Evolutionary conservation across 1,140 invertebrate genomes (phyloP), one percentile per base, ranked within the genome.

Genomic region (Leptinotarsa undecemlineata): DNA sequence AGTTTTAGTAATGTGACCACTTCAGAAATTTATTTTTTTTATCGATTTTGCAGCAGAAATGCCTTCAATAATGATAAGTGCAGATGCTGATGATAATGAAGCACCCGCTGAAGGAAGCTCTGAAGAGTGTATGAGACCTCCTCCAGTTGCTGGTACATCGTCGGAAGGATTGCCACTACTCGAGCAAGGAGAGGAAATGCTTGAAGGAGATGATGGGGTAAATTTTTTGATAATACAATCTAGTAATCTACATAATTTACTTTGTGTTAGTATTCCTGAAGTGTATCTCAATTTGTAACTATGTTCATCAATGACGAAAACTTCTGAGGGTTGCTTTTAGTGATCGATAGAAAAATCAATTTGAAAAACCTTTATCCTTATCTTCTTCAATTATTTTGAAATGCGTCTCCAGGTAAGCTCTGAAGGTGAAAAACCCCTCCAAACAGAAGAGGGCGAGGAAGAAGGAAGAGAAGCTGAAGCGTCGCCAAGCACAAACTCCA

Each of bases 391-490:
- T 42, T 11, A 42, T 42, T 42, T 42, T 42, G 8, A 42, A 42
- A 42, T 42, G 33, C 2, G 1, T 42, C 8, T 8, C 8, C 33
- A 42, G 33, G 33, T 91, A 82, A 74, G 68, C 15, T 70, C 68
- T 21, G 68, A 70, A 60, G 68, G 51, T 14, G 68, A 70, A 23
- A 70, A 70, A 5, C 68, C 68, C 2, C 20, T 13, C 1, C 15
- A 21, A 57, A 19, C 48, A n/a, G 68, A 70, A 70, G 68, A 70
- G 17, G 68, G 23, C n/a, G 68, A 70, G 23, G 91, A 92, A 80
- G 92, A 93, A 75, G 90, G 90, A 13, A 88, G 90, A 26, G 92
- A 93, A 81, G 91, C 90, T 6, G 91, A 92, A 84, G 91, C 91
- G 0, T 89, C 89, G 68, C 90, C 90, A 2, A 88, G 88, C 20